Percentiles rank a stretch among this genome's conserved stretches.
Conservation (phyloP, 2,113 vertebrate genomes). For the Epinephelus lanceolatus region DNA sequence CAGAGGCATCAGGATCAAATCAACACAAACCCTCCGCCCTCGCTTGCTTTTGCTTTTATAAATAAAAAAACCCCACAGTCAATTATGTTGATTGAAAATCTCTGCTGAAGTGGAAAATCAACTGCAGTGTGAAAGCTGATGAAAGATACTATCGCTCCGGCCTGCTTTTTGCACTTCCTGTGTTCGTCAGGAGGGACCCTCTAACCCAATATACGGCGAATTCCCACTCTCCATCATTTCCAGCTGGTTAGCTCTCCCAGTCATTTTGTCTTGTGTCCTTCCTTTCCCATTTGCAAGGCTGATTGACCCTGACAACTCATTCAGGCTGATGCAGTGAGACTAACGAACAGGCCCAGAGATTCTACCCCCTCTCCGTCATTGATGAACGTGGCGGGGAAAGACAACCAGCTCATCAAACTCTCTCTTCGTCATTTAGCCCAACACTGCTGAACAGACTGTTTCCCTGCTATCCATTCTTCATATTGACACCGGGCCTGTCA, state of each 20-base stretch:
- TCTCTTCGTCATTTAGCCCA: conserved; percentile 50
- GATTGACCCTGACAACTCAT: conserved; percentile 75
- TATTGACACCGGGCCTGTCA: conserved; percentile 41
- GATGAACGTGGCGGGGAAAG: conserved; percentile 45
- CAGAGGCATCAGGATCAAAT: conserved; percentile 11
- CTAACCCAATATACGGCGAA: conserved; percentile 33
- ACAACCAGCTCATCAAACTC: conserved; percentile 61
- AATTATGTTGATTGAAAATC: conserved; percentile 62
- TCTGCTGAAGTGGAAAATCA: conserved; percentile 55
- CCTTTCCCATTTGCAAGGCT: conserved; percentile 72
- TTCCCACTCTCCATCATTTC: conserved; percentile 66
- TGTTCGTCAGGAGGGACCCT: conserved; percentile 10
- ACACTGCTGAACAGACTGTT: conserved; percentile 53
- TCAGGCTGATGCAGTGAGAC: conserved; percentile 54
- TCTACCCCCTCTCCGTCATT: background rate
- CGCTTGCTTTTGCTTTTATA: conserved; percentile 1
- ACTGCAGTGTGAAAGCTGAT: conserved; percentile 16
- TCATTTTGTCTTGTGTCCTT: conserved; percentile 64
- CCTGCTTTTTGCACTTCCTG: conserved; percentile 26
- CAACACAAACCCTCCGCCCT: conserved; percentile 32
- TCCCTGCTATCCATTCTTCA: conserved; percentile 47
- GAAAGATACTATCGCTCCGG: background rate
- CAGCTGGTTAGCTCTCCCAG: conserved; percentile 64
- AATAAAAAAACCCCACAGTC: background rate
- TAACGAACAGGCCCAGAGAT: conserved; percentile 3